Evolutionary conservation across 2,113 vertebrate species (phyloP).

Genomic region (Sitta europaea): DNA sequence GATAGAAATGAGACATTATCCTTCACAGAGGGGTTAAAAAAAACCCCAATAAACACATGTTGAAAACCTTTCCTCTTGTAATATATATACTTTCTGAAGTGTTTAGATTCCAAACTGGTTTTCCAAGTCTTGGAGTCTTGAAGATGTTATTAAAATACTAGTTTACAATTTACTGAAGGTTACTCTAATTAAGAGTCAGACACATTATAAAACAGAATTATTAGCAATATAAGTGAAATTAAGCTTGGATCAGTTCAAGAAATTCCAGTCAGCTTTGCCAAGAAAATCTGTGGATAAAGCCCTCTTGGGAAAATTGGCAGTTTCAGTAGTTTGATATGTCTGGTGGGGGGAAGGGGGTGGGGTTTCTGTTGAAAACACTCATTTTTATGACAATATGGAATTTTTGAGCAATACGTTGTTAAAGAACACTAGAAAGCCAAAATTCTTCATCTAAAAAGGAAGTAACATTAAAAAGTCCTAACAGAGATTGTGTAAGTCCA

Average conservation of each 20-base stretch:
- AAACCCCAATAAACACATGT: not conserved
- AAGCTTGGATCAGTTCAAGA: not conserved
- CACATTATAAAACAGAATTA: not conserved
- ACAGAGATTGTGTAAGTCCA: not conserved
- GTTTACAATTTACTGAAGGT: not conserved
- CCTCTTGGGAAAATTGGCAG: not conserved
- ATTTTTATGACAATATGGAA: not conserved
- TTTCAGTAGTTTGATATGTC: not conserved
- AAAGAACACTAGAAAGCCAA: not conserved
- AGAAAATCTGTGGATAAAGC: not conserved
- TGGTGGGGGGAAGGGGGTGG: accelerated
- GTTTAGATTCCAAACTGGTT: not conserved
- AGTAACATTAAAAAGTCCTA: not conserved
- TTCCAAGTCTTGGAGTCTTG: not conserved
- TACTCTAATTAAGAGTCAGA: not conserved
- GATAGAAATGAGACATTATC: not conserved
- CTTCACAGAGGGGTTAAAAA: not conserved
- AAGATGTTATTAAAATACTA: not conserved
- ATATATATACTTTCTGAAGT: not conserved
- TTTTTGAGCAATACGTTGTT: not conserved
- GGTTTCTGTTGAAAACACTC: not conserved
- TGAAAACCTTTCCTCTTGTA: not conserved
- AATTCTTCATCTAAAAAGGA: not conserved
- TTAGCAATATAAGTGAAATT: not conserved
- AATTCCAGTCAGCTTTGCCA: not conserved